Conservation (phyloP, 1,140 invertebrate genomes). For the Caenorhabditis tropicalis region DNA sequence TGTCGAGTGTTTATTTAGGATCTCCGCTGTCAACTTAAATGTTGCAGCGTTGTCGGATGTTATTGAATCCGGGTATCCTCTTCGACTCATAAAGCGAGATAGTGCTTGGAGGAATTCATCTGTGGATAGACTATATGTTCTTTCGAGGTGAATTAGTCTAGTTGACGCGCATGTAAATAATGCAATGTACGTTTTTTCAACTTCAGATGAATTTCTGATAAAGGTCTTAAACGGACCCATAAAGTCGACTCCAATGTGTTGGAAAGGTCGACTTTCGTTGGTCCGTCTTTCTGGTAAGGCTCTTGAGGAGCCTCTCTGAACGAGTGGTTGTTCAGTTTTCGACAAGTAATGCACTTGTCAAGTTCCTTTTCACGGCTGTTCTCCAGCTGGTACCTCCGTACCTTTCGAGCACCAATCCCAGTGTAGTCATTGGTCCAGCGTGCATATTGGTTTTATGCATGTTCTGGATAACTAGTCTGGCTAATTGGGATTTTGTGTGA, state of each 20-base stretch:
- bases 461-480: background rate
- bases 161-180: slow-evolving; percentile 33
- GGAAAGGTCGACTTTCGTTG: slow-evolving; percentile 14
- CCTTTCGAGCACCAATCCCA: background rate
- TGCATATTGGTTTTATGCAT: background rate
- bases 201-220: slow-evolving; percentile 29
- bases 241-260: slow-evolving; percentile 40
- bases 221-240: slow-evolving; percentile 1
- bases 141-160: slow-evolving; percentile 36
- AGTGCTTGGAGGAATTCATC: background rate
- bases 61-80: slow-evolving; percentile 40
- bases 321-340: background rate
- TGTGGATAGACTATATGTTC: background rate
- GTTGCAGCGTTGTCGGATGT: slow-evolving; percentile 52
- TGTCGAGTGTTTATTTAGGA: background rate
- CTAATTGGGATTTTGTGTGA: background rate
- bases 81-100: slow-evolving; percentile 22
- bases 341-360: slow-evolving; percentile 2
- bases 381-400: background rate
- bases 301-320: slow-evolving; percentile 33
- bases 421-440: background rate
- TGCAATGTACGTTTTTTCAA: background rate
- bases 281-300: slow-evolving; percentile 50
- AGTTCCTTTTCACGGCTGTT: slow-evolving; percentile 26
- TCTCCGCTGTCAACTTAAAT: background rate